Percentiles rank a stretch among this genome's conserved stretches.
phyloP scores from a whole-genome alignment of 2,888 invertebrate genomes.

The Serrognathus titanus region DNA sequence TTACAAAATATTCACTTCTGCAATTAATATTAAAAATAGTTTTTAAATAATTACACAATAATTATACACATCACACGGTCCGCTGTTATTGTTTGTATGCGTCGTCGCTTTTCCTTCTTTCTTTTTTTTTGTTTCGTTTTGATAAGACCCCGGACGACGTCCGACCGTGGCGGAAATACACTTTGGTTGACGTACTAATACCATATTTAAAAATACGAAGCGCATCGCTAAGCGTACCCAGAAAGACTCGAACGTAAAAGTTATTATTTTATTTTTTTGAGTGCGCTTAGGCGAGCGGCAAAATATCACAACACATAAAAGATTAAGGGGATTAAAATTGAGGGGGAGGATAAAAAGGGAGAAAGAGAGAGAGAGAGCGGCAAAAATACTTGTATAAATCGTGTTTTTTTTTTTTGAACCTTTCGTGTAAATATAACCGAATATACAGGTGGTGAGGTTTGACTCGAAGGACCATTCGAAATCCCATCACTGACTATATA shows the following conservation, averaged over 20 bases:
- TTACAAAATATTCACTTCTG: slow-evolving; percentile 31
- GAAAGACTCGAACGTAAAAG: neutral
- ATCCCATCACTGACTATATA: no score
- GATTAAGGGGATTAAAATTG: slow-evolving; percentile 21
- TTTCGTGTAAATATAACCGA: neutral
- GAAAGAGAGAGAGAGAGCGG: no score
- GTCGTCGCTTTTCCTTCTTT: no score
- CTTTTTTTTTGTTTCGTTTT: no score
- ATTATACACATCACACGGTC: slow-evolving; percentile 25
- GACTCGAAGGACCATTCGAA: no score
- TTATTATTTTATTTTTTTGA: no score
- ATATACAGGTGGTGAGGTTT: neutral
- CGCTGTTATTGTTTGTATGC: slow-evolving; percentile 16
- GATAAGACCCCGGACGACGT: no score
- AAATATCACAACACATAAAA: slow-evolving; percentile 28
- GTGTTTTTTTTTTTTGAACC: no score
- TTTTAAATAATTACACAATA: slow-evolving; percentile 24
- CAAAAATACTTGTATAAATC: neutral
- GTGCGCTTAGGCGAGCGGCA: slow-evolving; percentile 9
- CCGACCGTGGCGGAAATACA: slow-evolving; percentile 24
- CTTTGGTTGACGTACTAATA: slow-evolving; percentile 34
- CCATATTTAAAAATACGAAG: slow-evolving; percentile 30
- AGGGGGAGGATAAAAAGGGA: slow-evolving; percentile 21
- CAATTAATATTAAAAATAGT: slow-evolving; percentile 8
- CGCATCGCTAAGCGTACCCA: slow-evolving; percentile 17